These are phyloP conservation scores for Bedellia somnulentella DNA, from an alignment of 2,888 invertebrate species.

Conservation along the genomic window DNA sequence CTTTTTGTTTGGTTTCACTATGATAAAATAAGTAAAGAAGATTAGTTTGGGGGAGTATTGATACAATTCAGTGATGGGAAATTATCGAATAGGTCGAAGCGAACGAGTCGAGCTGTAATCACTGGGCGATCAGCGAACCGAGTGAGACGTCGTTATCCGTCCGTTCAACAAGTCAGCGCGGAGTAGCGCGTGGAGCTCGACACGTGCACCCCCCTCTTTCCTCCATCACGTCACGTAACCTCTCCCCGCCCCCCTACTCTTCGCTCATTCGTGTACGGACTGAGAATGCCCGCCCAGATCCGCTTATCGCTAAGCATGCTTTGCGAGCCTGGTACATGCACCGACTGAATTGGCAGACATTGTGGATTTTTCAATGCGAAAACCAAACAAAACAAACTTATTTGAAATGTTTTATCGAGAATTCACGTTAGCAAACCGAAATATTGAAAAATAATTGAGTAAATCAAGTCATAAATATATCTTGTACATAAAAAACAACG, in stretches of 20 bases:
- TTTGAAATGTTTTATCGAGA: too few species aligned
- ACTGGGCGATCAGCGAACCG: constrained; percentile 13
- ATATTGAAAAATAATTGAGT: too few species aligned
- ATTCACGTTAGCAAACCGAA: too few species aligned
- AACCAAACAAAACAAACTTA: too few species aligned
- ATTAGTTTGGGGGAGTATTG: too few species aligned
- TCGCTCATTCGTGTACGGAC: constrained; percentile 15
- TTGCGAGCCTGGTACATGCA: constrained; percentile 27
- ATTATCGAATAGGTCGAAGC: too few species aligned
- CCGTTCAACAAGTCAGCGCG: constrained; percentile 51
- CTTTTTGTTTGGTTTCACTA: too few species aligned
- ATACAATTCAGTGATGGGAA: too few species aligned
- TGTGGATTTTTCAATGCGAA: constrained; percentile 21
- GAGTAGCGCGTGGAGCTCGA: constrained; percentile 31
- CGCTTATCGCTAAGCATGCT: constrained; percentile 11
- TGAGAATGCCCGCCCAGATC: constrained; percentile 18
- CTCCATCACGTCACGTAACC: constrained; percentile 13
- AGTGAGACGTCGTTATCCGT: constrained; percentile 7
- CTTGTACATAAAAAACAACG: too few species aligned
- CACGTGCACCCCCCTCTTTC: constrained; percentile 33
- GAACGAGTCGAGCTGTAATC: constrained; percentile 11
- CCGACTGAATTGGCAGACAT: constrained; percentile 52
- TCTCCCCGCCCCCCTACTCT: constrained; percentile 18
- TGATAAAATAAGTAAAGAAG: too few species aligned
- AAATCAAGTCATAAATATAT: too few species aligned